Evolutionary conservation across 2,888 invertebrate genomes (phyloP).

Genomic region (Phytoseiulus persimilis): DNA sequence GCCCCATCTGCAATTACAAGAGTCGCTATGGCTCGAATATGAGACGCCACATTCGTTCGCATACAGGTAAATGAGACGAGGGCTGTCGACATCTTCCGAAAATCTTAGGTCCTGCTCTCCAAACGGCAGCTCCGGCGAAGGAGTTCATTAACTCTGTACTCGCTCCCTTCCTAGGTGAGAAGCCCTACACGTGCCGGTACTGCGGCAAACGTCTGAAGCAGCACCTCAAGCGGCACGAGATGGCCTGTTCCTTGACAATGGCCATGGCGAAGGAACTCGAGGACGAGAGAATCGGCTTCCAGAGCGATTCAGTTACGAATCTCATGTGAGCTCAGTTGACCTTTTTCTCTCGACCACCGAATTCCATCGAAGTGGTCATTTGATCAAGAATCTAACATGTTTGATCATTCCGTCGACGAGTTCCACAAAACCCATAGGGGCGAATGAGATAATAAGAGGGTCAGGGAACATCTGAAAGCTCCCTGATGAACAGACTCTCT

Average conservation of each 20-base stretch:
- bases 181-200: slow-evolving; percentile 27
- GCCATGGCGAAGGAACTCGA: slow-evolving; percentile 16
- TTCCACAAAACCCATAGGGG: background rate
- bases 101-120: no score
- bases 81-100: no score
- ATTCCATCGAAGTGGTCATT: background rate
- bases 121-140: no score
- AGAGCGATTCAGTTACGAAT: background rate
- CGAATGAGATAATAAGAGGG: background rate
- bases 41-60: slow-evolving; percentile 17
- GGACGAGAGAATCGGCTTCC: background rate
- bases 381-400: background rate
- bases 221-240: slow-evolving; percentile 12
- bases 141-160: no score
- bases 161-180: background rate
- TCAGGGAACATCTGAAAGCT: background rate
- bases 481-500: background rate
- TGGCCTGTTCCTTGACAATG: slow-evolving; percentile 32
- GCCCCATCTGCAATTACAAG: slow-evolving; percentile 21
- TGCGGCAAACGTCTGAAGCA: slow-evolving; percentile 25
- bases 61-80: background rate
- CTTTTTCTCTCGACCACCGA: background rate
- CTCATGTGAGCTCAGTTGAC: background rate
- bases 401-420: background rate
- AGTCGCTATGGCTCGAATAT: slow-evolving; percentile 18